Conservation (phyloP, 2,888 invertebrate species). For the Acleris sparsana region DNA sequence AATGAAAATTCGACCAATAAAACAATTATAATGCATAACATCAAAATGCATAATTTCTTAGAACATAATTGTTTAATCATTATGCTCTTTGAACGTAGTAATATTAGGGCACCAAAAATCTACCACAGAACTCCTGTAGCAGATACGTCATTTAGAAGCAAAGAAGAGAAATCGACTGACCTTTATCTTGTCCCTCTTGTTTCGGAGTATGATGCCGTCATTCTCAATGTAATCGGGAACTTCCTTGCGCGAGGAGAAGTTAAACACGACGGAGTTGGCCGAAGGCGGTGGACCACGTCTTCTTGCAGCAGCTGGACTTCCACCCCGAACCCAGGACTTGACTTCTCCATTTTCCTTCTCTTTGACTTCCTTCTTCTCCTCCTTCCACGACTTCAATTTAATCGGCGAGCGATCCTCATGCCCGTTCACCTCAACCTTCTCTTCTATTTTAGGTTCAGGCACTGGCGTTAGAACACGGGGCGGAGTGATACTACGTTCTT, state of each 20-base stretch:
- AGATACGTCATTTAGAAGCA: too few relatives aligned
- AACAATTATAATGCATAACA: too few relatives aligned
- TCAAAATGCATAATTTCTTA: too few relatives aligned
- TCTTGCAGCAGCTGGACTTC: slow-evolving; percentile 44
- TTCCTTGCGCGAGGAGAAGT: slow-evolving; percentile 92
- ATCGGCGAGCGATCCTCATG: slow-evolving; percentile 44
- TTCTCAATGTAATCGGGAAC: slow-evolving; percentile 96
- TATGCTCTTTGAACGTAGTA: too few relatives aligned
- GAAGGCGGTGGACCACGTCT: slow-evolving; percentile 64
- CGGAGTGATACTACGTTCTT: slow-evolving; percentile 43
- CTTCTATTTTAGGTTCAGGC: slow-evolving; percentile 24
- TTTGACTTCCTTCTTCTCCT: slow-evolving; percentile 47
- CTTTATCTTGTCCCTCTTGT: slow-evolving; percentile 88
- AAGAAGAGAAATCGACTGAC: slow-evolving; percentile 72
- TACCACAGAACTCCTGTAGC: too few relatives aligned
- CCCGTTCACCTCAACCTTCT: slow-evolving; percentile 48
- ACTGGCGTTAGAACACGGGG: slow-evolving; percentile 35
- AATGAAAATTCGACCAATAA: too few relatives aligned
- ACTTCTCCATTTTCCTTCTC: slow-evolving; percentile 39
- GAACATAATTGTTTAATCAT: too few relatives aligned
- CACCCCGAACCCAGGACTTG: slow-evolving; percentile 44
- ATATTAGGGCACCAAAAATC: too few relatives aligned
- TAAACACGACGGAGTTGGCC: slow-evolving; percentile 91
- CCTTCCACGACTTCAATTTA: slow-evolving; percentile 51
- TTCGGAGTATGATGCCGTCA: slow-evolving; percentile 90